Evolutionary conservation across 2,888 invertebrate species (phyloP).

Genomic region (Pachycephus smyrnensis): DNA sequence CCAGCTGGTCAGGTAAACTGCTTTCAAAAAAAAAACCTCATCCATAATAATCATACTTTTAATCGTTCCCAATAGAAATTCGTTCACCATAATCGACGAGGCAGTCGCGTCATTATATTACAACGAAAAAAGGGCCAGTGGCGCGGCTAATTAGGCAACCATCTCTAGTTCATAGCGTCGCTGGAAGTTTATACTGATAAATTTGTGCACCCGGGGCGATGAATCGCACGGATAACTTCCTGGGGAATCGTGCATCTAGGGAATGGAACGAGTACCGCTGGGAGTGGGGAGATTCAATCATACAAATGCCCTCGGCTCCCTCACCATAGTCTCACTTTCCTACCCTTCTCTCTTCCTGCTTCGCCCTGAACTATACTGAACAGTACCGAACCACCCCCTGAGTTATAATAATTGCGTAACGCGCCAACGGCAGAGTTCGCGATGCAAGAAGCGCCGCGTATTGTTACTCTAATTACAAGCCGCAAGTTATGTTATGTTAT

Average conservation of each 20-base stretch:
- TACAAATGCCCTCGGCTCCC: background rate
- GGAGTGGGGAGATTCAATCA: background rate
- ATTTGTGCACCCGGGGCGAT: no score
- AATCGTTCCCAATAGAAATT: background rate
- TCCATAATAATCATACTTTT: background rate
- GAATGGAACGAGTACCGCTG: background rate
- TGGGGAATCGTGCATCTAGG: no score
- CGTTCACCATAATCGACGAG: background rate
- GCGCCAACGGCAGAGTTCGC: conserved; percentile 43
- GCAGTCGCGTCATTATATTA: background rate
- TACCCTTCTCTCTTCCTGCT: background rate
- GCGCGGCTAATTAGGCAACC: background rate
- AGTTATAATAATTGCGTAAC: conserved; percentile 50
- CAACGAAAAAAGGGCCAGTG: background rate
- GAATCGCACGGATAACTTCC: no score
- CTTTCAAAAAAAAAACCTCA: background rate
- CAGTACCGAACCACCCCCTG: conserved; percentile 15
- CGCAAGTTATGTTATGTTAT: conserved; percentile 26
- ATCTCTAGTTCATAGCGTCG: no score
- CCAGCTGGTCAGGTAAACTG: background rate
- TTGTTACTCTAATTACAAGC: conserved; percentile 52
- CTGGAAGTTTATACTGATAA: no score
- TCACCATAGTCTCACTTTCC: background rate
- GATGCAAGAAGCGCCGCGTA: conserved; percentile 33
- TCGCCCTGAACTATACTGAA: background rate